A percentile compares a stretch with the other conserved stretches of the same genome.
Evolutionary conservation across 2,888 invertebrate genomes (phyloP).

Genomic region (Drosophila neoperkinsi): DNA sequence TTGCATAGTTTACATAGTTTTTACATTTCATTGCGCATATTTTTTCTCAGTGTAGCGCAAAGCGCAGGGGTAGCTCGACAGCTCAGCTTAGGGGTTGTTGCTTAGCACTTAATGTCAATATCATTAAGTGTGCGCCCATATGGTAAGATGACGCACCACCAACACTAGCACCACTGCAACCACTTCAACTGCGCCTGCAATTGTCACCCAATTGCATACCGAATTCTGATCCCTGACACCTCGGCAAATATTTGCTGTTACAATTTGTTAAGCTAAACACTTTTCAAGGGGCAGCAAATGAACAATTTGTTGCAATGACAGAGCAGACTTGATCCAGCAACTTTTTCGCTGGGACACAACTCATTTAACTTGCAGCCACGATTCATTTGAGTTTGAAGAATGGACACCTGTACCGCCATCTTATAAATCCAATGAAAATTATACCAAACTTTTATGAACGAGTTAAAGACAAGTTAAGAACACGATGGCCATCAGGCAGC

Average conservation of each 20-base stretch:
- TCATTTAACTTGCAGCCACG: constrained; percentile 59
- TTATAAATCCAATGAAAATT: constrained; percentile 75
- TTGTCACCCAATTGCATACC: constrained; percentile 66
- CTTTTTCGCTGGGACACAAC: constrained; percentile 35
- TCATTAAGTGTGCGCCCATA: constrained; percentile 71
- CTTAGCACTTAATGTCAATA: constrained; percentile 73
- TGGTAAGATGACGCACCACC: constrained; percentile 42
- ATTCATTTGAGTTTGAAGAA: constrained; percentile 39
- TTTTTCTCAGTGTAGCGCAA: neutral
- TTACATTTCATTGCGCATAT: too few species aligned
- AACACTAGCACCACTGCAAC: constrained; percentile 17
- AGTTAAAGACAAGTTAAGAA: constrained; percentile 59
- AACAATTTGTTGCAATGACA: constrained; percentile 43
- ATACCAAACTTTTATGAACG: constrained; percentile 71
- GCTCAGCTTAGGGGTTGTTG: constrained; percentile 61
- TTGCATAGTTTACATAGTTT: neutral
- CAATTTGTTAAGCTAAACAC: constrained; percentile 75
- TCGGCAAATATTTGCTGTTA: constrained; percentile 69
- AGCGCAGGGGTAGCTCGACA: neutral
- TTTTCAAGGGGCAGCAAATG: constrained; percentile 2
- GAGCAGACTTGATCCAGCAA: constrained; percentile 17
- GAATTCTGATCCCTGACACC: constrained; percentile 37
- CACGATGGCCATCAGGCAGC: constrained; percentile 25
- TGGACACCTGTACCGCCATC: constrained; percentile 69
- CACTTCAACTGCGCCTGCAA: constrained; percentile 64